Percentiles rank a stretch among this genome's conserved stretches.
Evolutionary conservation across 2,888 invertebrate species (phyloP).

Genomic region (Mayetiola destructor): DNA sequence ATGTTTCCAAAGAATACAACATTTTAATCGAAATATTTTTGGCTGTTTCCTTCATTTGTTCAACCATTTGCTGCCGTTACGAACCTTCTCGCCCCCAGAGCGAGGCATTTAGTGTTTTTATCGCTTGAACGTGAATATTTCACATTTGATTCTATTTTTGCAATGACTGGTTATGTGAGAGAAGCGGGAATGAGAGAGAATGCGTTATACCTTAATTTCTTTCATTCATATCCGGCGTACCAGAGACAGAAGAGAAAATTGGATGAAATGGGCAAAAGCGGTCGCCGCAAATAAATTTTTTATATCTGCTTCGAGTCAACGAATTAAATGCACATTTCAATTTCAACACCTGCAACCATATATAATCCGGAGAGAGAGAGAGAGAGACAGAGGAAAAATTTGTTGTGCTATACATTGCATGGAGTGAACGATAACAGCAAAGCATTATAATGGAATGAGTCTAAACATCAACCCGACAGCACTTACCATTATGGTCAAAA

Average conservation of each 20-base stretch:
- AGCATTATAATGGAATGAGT: too few species aligned
- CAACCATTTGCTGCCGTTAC: background rate
- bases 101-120: slow-evolving; percentile 8
- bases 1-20: slow-evolving; percentile 8
- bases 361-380: too few species aligned
- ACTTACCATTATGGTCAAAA: background rate
- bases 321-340: slow-evolving; percentile 11
- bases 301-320: background rate
- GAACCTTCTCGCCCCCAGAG: background rate
- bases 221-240: background rate
- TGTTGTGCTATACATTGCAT: too few species aligned
- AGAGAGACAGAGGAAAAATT: too few species aligned
- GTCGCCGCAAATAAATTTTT: too few species aligned
- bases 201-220: background rate
- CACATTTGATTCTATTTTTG: background rate
- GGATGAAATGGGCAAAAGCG: too few species aligned
- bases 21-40: slow-evolving; percentile 12
- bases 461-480: background rate
- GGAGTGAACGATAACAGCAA: too few species aligned
- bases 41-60: slow-evolving; percentile 2
- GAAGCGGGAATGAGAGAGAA: too few species aligned
- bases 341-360: slow-evolving; percentile 9
- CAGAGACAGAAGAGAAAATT: background rate
- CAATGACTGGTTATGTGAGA: too few species aligned
- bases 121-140: background rate